Evolutionary conservation across 35 echinoderm and acorn worm species (phyloP), one percentile per base, ranked within the genome.

Genomic region (Apostichopus japonicus): DNA sequence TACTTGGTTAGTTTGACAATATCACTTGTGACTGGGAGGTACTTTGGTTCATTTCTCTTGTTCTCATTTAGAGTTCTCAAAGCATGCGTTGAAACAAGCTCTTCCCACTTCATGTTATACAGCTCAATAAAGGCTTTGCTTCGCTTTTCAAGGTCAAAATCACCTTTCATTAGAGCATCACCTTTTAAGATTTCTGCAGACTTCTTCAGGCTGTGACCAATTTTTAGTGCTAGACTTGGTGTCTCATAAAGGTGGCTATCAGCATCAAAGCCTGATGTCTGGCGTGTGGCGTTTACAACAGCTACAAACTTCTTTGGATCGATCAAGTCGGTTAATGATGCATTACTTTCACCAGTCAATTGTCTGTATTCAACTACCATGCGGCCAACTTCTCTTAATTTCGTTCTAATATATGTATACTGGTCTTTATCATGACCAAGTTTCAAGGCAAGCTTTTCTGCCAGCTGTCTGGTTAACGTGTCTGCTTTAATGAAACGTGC

Each of bases 401-500:
- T 94, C 1, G 89, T 92, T 92, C 95, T 92, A 57, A 96, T 92
- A 54, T 96, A 79, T 10, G 56, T 8, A 58, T 77, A 92, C 90
- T 94, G 95, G 58, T 96, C 88, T 90, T 84, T 72, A 77, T 96
- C 92, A 80, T 96, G 95, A 23, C 95, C 95, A 72, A 94, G 56
- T 92, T 97, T 97, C 56, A 94, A 90, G 15, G 77, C 14, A 5
- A 96, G 83, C 84, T 96, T 96, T 58, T 96, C 95, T n/a, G 93
- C 91, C 53, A 94, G 78, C 75, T 84, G 76, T 21, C 15, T 82
- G 24, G 59, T 94, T 13, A 94, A 87, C 4, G 3, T 6, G 90
- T 97, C 93, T 67, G 90, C 17, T 79, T 97, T 97, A 51, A 94
- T 91, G 78, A 93, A 90, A 71, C 4, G n/a, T 27, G 92, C 84